phyloP scores from a whole-genome alignment of 2,888 invertebrate genomes.

The Tenthredo scrophulariae region DNA sequence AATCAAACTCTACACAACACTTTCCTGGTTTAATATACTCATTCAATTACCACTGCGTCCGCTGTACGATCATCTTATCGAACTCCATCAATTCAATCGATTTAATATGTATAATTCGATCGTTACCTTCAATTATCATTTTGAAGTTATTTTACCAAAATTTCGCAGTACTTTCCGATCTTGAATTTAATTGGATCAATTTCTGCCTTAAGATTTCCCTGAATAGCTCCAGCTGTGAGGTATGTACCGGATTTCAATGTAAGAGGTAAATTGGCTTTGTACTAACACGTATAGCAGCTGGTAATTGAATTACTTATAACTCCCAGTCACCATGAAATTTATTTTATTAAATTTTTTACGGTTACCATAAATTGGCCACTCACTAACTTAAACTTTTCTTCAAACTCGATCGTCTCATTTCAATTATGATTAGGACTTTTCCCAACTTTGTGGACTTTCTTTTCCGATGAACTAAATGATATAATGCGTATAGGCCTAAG shows the following conservation, averaged over 20 bases:
- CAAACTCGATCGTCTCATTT: neutral
- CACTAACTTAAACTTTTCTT: neutral
- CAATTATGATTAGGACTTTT: constrained; percentile 2
- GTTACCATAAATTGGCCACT: neutral
- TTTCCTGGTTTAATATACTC: neutral
- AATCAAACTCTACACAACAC: constrained; percentile 2
- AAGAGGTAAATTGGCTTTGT: neutral
- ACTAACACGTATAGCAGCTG: neutral
- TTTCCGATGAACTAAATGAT: constrained; percentile 27
- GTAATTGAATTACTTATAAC: constrained; percentile 33
- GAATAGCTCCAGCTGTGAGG: constrained; percentile 25
- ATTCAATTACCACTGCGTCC: constrained; percentile 33
- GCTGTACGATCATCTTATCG: neutral
- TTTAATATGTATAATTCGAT: neutral
- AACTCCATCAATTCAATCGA: neutral
- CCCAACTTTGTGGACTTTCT: neutral
- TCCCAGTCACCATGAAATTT: neutral
- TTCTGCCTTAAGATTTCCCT: constrained; percentile 2
- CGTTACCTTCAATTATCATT: neutral
- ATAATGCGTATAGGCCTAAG: constrained; percentile 38
- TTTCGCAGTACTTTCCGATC: neutral
- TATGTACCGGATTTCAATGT: neutral
- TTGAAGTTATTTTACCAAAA: neutral
- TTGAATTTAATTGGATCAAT: neutral
- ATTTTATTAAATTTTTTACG: neutral